A percentile compares a stretch with the other conserved stretches of the same genome.
These are phyloP conservation scores for Pseudopodoces humilis DNA, from an alignment of 2,113 vertebrate species.

Conservation along the genomic window DNA sequence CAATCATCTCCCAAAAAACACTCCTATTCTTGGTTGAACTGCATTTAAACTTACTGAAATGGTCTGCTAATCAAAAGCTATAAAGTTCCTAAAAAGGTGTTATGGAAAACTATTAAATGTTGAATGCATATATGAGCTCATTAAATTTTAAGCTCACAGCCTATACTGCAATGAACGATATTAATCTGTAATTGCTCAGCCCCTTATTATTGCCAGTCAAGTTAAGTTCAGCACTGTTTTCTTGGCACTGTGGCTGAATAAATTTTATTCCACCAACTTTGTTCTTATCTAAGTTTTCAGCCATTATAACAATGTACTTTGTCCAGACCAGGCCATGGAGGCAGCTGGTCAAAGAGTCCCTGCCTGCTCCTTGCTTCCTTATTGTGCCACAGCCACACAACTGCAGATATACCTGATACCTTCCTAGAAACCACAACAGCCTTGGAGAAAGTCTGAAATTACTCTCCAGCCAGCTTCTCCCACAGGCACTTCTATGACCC, in stretches of 20 bases:
- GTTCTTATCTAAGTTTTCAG: no score
- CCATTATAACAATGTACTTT: not conserved
- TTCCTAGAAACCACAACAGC: not conserved
- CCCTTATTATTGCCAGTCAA: not conserved
- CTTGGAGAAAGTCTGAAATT: no score
- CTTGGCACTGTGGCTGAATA: not conserved
- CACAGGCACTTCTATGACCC: not conserved
- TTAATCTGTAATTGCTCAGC: not conserved
- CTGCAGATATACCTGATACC: not conserved
- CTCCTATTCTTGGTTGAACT: not conserved
- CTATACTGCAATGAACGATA: accelerated
- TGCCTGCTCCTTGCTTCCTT: not conserved
- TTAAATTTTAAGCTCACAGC: not conserved
- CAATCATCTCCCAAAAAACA: not conserved
- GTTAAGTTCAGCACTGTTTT: not conserved
- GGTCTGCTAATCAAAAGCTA: not conserved
- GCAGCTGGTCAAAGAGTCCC: not conserved
- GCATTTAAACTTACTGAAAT: not conserved
- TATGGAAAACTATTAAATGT: not conserved
- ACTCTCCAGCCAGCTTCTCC: not conserved
- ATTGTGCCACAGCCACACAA: accelerated
- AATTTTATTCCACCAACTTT: not conserved
- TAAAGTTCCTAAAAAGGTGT: not conserved
- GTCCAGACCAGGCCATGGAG: not conserved
- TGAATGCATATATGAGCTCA: not conserved